Conservation (phyloP, 2,888 invertebrate genomes). For the Aphrophora alni region DNA sequence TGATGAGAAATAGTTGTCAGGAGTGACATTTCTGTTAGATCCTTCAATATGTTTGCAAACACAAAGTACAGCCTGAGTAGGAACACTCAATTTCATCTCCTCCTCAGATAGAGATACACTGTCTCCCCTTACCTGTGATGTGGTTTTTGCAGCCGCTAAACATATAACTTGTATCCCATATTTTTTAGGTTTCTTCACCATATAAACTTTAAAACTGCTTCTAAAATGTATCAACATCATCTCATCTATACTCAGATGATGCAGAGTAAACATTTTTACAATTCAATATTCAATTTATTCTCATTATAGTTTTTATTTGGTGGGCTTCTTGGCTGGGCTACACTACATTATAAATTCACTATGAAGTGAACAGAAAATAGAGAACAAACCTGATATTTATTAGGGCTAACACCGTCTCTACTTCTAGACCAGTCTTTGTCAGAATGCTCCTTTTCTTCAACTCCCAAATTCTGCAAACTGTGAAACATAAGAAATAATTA, state of each 20-base stretch:
- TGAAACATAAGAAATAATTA: neutral
- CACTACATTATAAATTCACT: too few relatives aligned
- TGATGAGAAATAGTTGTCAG: constrained; percentile 54
- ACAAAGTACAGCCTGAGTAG: constrained; percentile 51
- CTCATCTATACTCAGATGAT: neutral
- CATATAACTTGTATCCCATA: constrained; percentile 49
- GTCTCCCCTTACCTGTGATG: constrained; percentile 46
- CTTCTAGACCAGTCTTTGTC: neutral
- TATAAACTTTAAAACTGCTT: constrained; percentile 46
- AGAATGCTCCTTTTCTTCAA: neutral
- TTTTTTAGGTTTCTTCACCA: constrained; percentile 49
- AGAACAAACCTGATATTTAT: neutral
- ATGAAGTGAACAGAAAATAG: neutral
- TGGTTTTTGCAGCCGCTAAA: constrained; percentile 44
- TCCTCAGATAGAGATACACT: constrained; percentile 48
- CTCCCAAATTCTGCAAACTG: neutral
- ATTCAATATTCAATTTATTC: too few relatives aligned
- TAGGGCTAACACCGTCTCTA: neutral
- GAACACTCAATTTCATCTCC: constrained; percentile 49
- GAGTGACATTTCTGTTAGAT: constrained; percentile 53
- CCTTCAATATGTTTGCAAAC: constrained; percentile 49
- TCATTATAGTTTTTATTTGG: too few relatives aligned
- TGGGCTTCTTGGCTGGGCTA: too few relatives aligned
- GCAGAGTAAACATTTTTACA: neutral
- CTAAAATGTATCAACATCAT: constrained; percentile 28